Conservation (phyloP, 2,888 invertebrate species). For the Myopa testacea region DNA sequence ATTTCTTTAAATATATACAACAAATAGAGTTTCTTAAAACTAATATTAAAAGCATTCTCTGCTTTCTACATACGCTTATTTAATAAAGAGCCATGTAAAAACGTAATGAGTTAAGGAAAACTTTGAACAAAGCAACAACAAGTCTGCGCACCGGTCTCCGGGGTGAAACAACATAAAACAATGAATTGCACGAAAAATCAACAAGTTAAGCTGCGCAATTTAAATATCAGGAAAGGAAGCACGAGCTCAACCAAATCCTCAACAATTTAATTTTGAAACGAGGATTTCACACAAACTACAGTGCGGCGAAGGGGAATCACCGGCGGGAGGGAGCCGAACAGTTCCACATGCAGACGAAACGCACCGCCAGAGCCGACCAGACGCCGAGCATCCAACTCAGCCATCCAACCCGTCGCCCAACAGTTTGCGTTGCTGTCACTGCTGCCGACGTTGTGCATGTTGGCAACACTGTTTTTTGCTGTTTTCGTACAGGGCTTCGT, state of each 20-base stretch:
- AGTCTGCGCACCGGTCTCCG: neutral
- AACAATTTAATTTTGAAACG: slow-evolving; percentile 52
- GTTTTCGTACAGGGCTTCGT: neutral
- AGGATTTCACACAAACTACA: slow-evolving; percentile 50
- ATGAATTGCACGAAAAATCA: slow-evolving; percentile 47
- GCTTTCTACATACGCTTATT: no score
- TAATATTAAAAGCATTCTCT: no score
- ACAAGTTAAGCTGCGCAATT: slow-evolving; percentile 53
- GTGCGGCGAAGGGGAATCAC: slow-evolving; percentile 36
- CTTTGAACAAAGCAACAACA: slow-evolving; percentile 21
- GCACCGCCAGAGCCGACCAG: neutral
- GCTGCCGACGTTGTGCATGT: slow-evolving; percentile 26
- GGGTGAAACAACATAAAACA: slow-evolving; percentile 34
- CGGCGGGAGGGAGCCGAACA: neutral
- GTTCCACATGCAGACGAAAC: slow-evolving; percentile 11
- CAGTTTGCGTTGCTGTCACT: slow-evolving; percentile 28
- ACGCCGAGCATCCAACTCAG: neutral
- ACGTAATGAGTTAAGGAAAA: no score
- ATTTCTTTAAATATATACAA: no score
- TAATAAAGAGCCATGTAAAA: no score
- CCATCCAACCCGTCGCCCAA: neutral
- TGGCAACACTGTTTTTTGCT: slow-evolving; percentile 13
- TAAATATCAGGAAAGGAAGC: slow-evolving; percentile 53
- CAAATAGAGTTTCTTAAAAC: no score
- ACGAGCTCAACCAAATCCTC: slow-evolving; percentile 34